Evolutionary conservation across 2,888 invertebrate genomes (phyloP), one percentile per base, ranked within the genome.

Genomic region (Eugnorisma glareosa): DNA sequence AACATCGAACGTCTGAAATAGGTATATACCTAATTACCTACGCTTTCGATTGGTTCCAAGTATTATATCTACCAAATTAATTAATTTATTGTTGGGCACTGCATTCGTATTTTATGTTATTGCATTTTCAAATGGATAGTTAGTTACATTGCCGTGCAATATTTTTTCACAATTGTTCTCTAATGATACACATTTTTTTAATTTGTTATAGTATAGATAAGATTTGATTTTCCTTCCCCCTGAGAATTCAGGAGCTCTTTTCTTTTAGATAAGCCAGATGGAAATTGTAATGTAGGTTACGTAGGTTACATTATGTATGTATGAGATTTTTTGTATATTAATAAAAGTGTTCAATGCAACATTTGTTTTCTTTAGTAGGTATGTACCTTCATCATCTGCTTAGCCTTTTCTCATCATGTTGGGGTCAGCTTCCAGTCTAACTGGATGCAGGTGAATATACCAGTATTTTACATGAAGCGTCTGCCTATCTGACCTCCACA

Each of bases 271-370:
- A 79, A 69, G 71, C 59, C 21, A 35, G 18, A 73, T 77, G 73
- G 35, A 72, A 77, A 73, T 73, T 21, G 37, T 74, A 77, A 73
- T 70, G 66, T 83, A 67, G 59, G 67, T 79, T 75, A 84, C n/a
- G n/a, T n/a, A n/a, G n/a, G 69, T 69, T 81, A 43, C 24, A 8
- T 10, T 10, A 71, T 68, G 73, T 77, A 79, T 67, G 70, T 76
- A 80, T 81, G 43, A 74, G 40, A 84, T 75, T 86, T 86, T 86
- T 86, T 82, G 70, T 85, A 75, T 79, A 78, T 63, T 59, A 84
- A 68, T 84, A 84, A 84, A 84, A 75, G 77, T 67, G 64, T 82
- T 68, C 64, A 73, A 45, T 77, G 74, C 81, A 84, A 6, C 4
- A 28, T 13, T 64, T 67, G 51, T 73, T 77, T 75, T 40, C 40